Percentiles rank a stretch among this genome's conserved stretches.
Evolutionary conservation across 2,113 vertebrate genomes (phyloP).

Genomic region (Silurus meridionalis): DNA sequence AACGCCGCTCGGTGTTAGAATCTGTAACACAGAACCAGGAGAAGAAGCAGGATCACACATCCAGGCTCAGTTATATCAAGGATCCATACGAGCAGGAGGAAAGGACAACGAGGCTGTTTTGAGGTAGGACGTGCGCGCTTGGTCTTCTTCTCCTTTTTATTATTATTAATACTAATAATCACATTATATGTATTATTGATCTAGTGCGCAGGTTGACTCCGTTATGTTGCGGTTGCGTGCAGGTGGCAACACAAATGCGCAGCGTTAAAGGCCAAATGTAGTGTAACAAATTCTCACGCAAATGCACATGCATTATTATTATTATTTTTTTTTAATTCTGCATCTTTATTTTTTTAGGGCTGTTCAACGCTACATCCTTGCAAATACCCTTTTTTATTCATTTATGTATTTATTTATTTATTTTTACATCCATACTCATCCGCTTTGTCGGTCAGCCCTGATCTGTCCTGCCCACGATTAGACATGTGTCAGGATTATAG

Average conservation of each 20-base stretch:
- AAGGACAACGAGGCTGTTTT: background rate
- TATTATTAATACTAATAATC: background rate
- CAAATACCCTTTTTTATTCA: background rate
- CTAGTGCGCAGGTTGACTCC: background rate
- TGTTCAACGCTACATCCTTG: background rate
- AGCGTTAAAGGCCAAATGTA: background rate
- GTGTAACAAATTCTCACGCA: background rate
- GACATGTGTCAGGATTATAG: background rate
- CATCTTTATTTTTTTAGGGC: background rate
- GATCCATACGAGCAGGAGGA: background rate
- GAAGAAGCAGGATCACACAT: slow-evolving; percentile 56
- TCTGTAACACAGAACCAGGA: slow-evolving; percentile 53
- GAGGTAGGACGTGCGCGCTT: slow-evolving; percentile 16
- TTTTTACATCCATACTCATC: background rate
- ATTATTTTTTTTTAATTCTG: background rate
- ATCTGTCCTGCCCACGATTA: background rate
- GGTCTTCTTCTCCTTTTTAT: background rate
- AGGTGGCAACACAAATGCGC: slow-evolving; percentile 30
- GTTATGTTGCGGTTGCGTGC: background rate
- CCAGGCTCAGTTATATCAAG: slow-evolving; percentile 44
- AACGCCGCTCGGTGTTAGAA: slow-evolving; percentile 56
- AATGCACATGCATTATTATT: background rate
- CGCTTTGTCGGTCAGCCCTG: slow-evolving; percentile 15
- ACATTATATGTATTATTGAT: background rate
- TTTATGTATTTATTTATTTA: background rate